A percentile compares a stretch with the other conserved stretches of the same genome.
These are phyloP conservation scores for Connochaetes taurinus DNA, from an alignment of 2,113 vertebrate genomes.

Conservation along the genomic window DNA sequence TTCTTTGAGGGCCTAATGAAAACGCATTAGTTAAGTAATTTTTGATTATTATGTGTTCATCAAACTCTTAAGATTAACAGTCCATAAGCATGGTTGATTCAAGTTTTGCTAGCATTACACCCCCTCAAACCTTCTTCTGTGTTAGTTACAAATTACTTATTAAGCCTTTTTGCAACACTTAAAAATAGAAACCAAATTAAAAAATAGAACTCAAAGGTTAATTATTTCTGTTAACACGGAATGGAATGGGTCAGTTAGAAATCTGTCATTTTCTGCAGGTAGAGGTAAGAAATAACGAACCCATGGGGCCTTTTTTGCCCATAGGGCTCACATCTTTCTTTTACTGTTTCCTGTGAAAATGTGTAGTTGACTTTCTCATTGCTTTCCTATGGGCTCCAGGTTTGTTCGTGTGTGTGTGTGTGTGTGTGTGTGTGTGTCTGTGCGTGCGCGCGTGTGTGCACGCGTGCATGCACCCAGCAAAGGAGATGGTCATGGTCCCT, in stretches of 20 bases:
- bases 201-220: slow-evolving; percentile 18
- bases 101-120: slow-evolving; percentile 25
- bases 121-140: background rate
- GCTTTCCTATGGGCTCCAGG: background rate
- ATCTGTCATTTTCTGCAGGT: background rate
- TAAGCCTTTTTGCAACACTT: background rate
- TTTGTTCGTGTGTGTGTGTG: background rate
- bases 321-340: background rate
- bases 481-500: background rate
- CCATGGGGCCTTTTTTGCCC: background rate
- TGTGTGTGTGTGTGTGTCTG: background rate
- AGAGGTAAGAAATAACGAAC: background rate
- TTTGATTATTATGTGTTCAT: slow-evolving; percentile 37
- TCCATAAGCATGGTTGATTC: background rate
- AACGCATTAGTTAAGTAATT: slow-evolving; percentile 9
- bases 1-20: slow-evolving; percentile 37
- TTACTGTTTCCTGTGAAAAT: background rate
- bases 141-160: slow-evolving; percentile 34
- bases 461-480: background rate
- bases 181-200: slow-evolving; percentile 41
- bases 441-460: background rate
- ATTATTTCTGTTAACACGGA: background rate
- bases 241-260: background rate
- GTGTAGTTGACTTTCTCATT: background rate
- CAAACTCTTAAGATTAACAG: slow-evolving; percentile 2